A percentile compares a stretch with the other conserved stretches of the same genome.
These are phyloP conservation scores for Trichopria drosophilae DNA, from an alignment of 2,888 invertebrate species.

Conservation along the genomic window DNA sequence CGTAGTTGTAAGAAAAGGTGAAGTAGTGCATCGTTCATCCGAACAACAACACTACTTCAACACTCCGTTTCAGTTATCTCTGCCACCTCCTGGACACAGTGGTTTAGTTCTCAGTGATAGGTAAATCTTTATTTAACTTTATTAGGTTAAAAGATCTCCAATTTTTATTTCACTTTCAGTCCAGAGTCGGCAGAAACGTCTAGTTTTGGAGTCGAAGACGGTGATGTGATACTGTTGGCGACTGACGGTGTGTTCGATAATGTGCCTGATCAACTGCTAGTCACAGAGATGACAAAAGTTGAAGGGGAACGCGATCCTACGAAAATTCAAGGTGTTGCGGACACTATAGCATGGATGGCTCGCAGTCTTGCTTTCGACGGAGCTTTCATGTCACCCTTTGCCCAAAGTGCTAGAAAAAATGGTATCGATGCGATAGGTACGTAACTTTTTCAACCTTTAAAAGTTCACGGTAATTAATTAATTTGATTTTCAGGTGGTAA, in stretches of 20 bases:
- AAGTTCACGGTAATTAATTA: slow-evolving; percentile 1
- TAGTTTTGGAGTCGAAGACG: slow-evolving; percentile 85
- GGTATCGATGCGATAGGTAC: slow-evolving; percentile 90
- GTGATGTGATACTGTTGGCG: slow-evolving; percentile 92
- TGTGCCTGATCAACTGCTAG: slow-evolving; percentile 86
- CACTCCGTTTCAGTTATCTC: slow-evolving; percentile 94
- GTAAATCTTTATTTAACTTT: slow-evolving; percentile 55
- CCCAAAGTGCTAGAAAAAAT: slow-evolving; percentile 87
- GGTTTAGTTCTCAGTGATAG: slow-evolving; percentile 88
- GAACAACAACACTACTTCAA: slow-evolving; percentile 99
- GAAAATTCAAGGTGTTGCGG: slow-evolving; percentile 86
- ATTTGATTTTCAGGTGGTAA: slow-evolving; percentile 80
- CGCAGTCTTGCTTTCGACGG: slow-evolving; percentile 91
- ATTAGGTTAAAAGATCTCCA: slow-evolving; percentile 30
- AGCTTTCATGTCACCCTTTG: slow-evolving; percentile 94
- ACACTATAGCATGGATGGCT: slow-evolving; percentile 94
- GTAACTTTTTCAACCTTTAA: too few relatives aligned
- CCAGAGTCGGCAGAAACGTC: slow-evolving; percentile 90
- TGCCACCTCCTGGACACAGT: slow-evolving; percentile 89
- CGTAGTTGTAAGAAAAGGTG: slow-evolving; percentile 84
- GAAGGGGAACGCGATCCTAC: slow-evolving; percentile 74
- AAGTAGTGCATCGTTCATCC: slow-evolving; percentile 87
- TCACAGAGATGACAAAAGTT: slow-evolving; percentile 79
- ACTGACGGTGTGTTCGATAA: slow-evolving; percentile 99
- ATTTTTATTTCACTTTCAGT: slow-evolving; percentile 62